Base-by-base conservation (phyloP, 2,797 vertebrate species). In the Rhinella marina region DNA sequence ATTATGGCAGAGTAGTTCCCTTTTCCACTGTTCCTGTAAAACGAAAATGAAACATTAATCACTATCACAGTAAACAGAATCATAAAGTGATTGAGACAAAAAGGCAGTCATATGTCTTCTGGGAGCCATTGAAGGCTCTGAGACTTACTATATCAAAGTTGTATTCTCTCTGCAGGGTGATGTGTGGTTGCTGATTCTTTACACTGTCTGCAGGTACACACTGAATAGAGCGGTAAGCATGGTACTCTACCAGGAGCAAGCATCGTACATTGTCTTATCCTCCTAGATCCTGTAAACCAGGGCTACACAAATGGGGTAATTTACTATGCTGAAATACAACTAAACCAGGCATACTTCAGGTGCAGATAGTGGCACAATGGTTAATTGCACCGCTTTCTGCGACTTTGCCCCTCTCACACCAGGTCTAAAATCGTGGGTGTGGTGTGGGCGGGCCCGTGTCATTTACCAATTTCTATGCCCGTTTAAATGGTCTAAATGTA, bases 1-100 rank as follows among this genome's bases (percentile, higher is more conserved):
- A 79, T 57, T 21, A 14, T 57, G 50, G 2, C 41, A 10, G 61
- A 59, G 19, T 32, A 8, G 29, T 21, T 56, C 16, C 23, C 23
- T 21, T 79, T 79, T n/a, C 21, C 75, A 77, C 23, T 54, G 54
- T 75, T 75, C 14, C 23, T 54, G 50, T 77, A 77, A 77, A 77
- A 54, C 75, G 6, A 48, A 54, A 54, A 54, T 54, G 50, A 77
- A 77, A 77, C 48, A 77, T 54, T 54, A 52, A 52, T 77, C 75
- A 25, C 48, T 14, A 78, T 79, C 54, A 21, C 52, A 29, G 16
- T 59, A 57, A 57, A 57, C 25, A 79, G 77, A 59, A 79, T 56
- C 27, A 32, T 80, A 59, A 59, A 12, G 17, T 59, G 29, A 59
- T 56, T 32, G 77, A 79, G 27, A 80, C 8, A 32, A 80, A 80